Conservation (phyloP, 1,140 invertebrate species). For the Elymnias hypermnestra region DNA sequence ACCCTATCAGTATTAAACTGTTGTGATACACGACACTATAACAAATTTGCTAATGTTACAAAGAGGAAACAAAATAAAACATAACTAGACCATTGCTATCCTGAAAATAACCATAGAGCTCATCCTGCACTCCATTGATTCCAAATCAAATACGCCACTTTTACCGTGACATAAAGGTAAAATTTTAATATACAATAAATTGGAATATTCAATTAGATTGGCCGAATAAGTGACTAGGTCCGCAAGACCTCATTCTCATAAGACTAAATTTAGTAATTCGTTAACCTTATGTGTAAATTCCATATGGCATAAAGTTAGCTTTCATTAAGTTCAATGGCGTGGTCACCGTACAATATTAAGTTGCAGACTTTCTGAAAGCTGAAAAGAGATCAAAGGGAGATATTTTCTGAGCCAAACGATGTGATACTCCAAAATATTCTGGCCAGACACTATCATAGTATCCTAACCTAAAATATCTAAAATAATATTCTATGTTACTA, state of each 20-base stretch:
- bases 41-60: slow-evolving; percentile 73
- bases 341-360: slow-evolving; percentile 69
- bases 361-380: slow-evolving; percentile 73
- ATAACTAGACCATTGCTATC: slow-evolving; percentile 75
- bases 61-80: slow-evolving; percentile 70
- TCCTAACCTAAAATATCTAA: slow-evolving; percentile 76
- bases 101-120: slow-evolving; percentile 66
- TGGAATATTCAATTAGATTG: slow-evolving; percentile 73
- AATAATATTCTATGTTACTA: slow-evolving; percentile 71
- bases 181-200: slow-evolving; percentile 71
- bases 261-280: slow-evolving; percentile 76
- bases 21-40: slow-evolving; percentile 73
- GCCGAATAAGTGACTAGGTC: slow-evolving; percentile 74
- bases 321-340: slow-evolving; percentile 70
- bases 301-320: slow-evolving; percentile 75
- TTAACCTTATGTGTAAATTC: slow-evolving; percentile 74
- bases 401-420: slow-evolving; percentile 76
- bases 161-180: slow-evolving; percentile 57
- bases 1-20: slow-evolving; percentile 67
- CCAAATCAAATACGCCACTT: slow-evolving; percentile 54
- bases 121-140: slow-evolving; percentile 71
- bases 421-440: slow-evolving; percentile 75
- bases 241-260: slow-evolving; percentile 67
- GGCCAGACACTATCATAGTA: slow-evolving; percentile 75
- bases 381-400: slow-evolving; percentile 74